A percentile compares a stretch with the other conserved stretches of the same genome.
phyloP scores from a whole-genome alignment of 2,797 vertebrate genomes.

The Lacerta agilis region DNA sequence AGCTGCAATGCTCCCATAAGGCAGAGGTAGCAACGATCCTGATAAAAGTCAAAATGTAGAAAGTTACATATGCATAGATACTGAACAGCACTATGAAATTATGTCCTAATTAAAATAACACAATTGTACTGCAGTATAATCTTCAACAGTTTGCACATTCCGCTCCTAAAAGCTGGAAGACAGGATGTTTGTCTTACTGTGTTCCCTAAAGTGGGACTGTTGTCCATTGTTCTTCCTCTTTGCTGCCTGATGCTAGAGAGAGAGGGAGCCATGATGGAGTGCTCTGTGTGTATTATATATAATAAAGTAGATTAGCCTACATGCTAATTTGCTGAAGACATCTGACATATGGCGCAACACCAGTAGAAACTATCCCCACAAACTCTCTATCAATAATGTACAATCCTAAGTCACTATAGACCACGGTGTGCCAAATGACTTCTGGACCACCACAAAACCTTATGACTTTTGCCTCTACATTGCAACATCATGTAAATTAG shows the following conservation, averaged over 20 bases:
- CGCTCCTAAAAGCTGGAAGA: not conserved
- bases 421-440: not conserved
- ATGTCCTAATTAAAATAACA: not conserved
- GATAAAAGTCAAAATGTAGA: not conserved
- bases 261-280: too few species aligned
- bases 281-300: too few species aligned
- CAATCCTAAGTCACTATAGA: not conserved
- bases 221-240: too few species aligned
- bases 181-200: too few species aligned
- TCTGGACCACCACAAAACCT: not conserved
- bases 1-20: conserved; percentile 92
- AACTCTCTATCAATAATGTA: not conserved
- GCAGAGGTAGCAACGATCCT: conserved; percentile 92
- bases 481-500: not conserved
- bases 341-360: not conserved
- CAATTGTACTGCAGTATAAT: not conserved
- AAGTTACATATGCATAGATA: not conserved
- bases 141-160: not conserved
- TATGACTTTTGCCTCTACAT: not conserved
- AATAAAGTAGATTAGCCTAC: too few species aligned
- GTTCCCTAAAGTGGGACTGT: too few species aligned
- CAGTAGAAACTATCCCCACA: not conserved
- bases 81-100: not conserved
- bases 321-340: not conserved
- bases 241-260: too few species aligned